Evolutionary conservation across 92 coral and sea anemone genomes (phyloP), one percentile per base, ranked within the genome.

Genomic region (Pocillopora meandrina): DNA sequence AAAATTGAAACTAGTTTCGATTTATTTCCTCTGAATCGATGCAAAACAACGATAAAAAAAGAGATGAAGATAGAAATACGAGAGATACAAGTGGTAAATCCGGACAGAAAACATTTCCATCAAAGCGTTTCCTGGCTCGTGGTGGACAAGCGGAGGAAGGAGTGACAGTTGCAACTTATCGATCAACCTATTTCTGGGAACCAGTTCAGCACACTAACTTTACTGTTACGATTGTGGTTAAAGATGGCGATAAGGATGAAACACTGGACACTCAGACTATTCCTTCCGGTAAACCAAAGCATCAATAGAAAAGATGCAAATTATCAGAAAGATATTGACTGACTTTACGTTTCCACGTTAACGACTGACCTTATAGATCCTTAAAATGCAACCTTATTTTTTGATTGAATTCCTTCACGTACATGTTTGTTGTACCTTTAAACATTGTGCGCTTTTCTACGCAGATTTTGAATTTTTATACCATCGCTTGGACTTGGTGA

Each of bases 401-500:
- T 42, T 42, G 5, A 42, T 42, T 42, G 49, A 2, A 5, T 42
- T 42, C 2, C 49, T 42, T 42, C 49, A 42, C 49, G 2, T 42
- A 2, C 5, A 5, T 42, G 49, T 42, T 42, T 42, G 49, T 42
- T 2, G 49, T 5, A 42, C 49, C 49, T 5, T 42, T 42, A n/a
- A n/a, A n/a, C n/a, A 21, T 35, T 33, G 16, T 71, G 10, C 2
- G 12, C 62, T 0, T 3, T n/a, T 63, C 19, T 20, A 11, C 61
- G 7, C 80, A 88, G 93, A 59, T 34, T 72, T 75, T 13, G 76
- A 71, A 58, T 81, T 86, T 20, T 36, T 90, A 56, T 90, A 90
- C 65, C 93, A 90, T 77, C 93, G 93, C 3, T 65, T 90, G 82
- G 93, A 90, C 78, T 72, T 90, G 19, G 56, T 81, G 9, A 81